Base-by-base conservation (phyloP, 2,888 invertebrate species). In the Campopleginae sp. region DNA sequence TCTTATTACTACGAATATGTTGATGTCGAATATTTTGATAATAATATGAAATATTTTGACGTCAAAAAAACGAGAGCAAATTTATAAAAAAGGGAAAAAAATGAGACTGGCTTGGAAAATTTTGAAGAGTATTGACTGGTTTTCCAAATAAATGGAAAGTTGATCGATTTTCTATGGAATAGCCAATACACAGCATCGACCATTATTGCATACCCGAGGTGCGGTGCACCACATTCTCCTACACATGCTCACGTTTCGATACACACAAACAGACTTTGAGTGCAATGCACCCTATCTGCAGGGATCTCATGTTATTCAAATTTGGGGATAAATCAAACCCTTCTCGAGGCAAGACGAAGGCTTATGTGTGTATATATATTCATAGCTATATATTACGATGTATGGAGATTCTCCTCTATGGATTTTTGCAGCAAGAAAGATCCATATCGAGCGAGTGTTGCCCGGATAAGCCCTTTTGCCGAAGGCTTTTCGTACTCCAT, bases 221-320 rank as follows among this genome's bases (percentile, higher is more conserved):
- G 46, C 74, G 66, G 38, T 83, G 61, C 61, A 82, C 44, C 71
- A 33, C 48, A 46, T 61, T 72, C 54, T 65, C 71, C 19, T 31
- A 14, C 51, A 66, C 65, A 66, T n/a, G n/a, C n/a, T n/a, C 38
- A 33, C 38, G 63, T 51, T 51, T 51, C 27, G 46, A 46, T 38
- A 27, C 51, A 48, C 48, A 48, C 48, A 76, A 7, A 48, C 65
- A 63, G 63, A 46, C 46, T 51, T 76, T 65, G 44, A 33, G 51
- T 68, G 58, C 82, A 51, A 19, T 31, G 58, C 78, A 61, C 68
- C 61, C 79, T 71, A 63, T 65, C 61, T 70, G 71, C 42, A 89
- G 86, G 88, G 86, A 82, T 86, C 89, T 90, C 91, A 90, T 91
- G 91, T 92, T 92, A 92, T 92, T 91, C 89, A 91, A 91, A 92